Percentiles rank a stretch among this genome's conserved stretches.
phyloP scores from a whole-genome alignment of 1,140 invertebrate genomes.

The Mya arenaria region DNA sequence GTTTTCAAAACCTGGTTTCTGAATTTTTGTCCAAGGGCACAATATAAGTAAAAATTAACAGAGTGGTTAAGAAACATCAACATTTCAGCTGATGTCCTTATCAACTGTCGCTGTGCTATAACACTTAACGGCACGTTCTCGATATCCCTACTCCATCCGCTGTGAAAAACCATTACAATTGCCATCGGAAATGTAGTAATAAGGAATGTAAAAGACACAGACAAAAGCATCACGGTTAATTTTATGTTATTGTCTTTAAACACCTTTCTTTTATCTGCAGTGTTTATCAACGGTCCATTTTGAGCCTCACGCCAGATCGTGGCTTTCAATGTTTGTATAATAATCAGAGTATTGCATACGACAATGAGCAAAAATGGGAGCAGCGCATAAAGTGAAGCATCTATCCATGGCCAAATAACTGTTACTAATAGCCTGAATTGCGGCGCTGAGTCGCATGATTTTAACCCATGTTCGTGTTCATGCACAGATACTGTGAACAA shows the following conservation, averaged over 20 bases:
- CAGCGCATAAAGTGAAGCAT: slow-evolving; percentile 67
- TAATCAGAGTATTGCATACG: slow-evolving; percentile 62
- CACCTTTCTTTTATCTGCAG: slow-evolving; percentile 33
- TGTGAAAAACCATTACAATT: slow-evolving; percentile 69
- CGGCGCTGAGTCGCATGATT: slow-evolving; percentile 34
- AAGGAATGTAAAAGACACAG: slow-evolving; percentile 77
- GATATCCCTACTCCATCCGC: slow-evolving; percentile 56
- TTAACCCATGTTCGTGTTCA: slow-evolving; percentile 10
- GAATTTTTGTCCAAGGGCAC: slow-evolving; percentile 78
- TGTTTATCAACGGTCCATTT: slow-evolving; percentile 46
- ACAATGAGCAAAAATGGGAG: slow-evolving; percentile 64
- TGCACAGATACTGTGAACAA: slow-evolving; percentile 71
- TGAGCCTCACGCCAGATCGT: slow-evolving; percentile 43
- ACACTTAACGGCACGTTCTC: background rate
- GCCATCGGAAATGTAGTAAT: slow-evolving; percentile 78
- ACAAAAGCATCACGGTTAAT: slow-evolving; percentile 77
- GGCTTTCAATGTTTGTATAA: slow-evolving; percentile 58
- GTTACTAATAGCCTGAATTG: slow-evolving; percentile 45
- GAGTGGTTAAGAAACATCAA: slow-evolving; percentile 80
- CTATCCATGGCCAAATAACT: slow-evolving; percentile 70
- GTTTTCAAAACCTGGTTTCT: slow-evolving; percentile 71
- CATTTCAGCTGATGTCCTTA: slow-evolving; percentile 69
- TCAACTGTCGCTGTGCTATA: slow-evolving; percentile 24
- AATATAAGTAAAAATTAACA: slow-evolving; percentile 80
- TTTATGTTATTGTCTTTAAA: slow-evolving; percentile 63